Evolutionary conservation across 2,113 vertebrate species (phyloP).

Genomic region (Phalacrocorax aristotelis): DNA sequence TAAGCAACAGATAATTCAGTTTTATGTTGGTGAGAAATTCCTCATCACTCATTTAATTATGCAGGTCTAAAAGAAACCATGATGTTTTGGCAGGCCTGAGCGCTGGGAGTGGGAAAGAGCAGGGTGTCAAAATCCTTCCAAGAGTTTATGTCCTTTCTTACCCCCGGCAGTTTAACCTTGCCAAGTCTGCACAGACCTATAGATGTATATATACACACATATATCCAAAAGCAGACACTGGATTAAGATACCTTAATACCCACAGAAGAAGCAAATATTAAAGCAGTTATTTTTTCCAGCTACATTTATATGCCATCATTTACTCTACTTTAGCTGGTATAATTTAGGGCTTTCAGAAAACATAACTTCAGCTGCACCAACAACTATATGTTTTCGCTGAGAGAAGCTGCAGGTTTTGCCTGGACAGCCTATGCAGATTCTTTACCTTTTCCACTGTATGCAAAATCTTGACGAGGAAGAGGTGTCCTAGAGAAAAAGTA

Average conservation of each 20-base stretch:
- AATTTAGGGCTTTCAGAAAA: neutral
- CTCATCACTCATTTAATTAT: constrained; percentile 33
- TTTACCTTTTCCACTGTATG: neutral
- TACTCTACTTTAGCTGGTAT: neutral
- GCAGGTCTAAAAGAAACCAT: neutral
- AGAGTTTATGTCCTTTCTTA: constrained; percentile 15
- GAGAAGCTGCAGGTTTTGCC: neutral
- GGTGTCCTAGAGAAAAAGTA: neutral
- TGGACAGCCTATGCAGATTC: neutral
- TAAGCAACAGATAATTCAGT: constrained; percentile 29
- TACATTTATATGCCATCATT: neutral
- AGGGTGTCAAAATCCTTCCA: neutral
- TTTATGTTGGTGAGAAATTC: constrained; percentile 44
- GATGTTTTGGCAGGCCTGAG: neutral
- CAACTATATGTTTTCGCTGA: neutral
- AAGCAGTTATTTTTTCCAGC: neutral
- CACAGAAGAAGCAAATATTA: neutral
- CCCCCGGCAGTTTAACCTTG: neutral
- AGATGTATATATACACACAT: neutral
- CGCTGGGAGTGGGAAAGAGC: neutral
- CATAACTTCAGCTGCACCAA: neutral
- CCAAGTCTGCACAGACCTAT: neutral
- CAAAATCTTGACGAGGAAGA: neutral
- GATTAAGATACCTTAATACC: neutral
- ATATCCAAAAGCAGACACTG: neutral